Percentiles rank a stretch among this genome's conserved stretches.
These are phyloP conservation scores for Phymastichus coffea DNA, from an alignment of 1,140 invertebrate species.

Conservation along the genomic window DNA sequence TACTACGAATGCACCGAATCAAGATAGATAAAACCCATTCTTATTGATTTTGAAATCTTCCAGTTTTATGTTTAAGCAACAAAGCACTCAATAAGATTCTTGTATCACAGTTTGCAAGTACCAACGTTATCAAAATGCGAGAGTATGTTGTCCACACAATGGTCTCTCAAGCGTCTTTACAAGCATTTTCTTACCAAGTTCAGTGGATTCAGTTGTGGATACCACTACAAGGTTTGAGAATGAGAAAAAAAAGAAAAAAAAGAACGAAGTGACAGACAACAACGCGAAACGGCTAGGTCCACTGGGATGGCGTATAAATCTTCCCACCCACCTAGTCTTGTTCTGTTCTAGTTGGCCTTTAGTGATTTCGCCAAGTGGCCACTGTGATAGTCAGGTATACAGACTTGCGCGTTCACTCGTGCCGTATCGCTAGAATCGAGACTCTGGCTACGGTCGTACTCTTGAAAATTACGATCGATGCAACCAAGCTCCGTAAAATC, in stretches of 20 bases:
- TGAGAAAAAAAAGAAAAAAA: not conserved
- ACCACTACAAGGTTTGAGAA: too few species aligned
- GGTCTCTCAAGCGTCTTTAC: too few species aligned
- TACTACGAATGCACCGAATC: too few species aligned
- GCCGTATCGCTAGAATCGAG: not conserved
- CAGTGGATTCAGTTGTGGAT: too few species aligned
- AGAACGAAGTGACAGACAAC: not conserved
- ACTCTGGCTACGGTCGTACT: not conserved
- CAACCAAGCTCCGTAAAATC: conserved; percentile 5
- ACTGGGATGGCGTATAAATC: not conserved
- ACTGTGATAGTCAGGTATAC: not conserved
- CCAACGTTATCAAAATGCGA: too few species aligned
- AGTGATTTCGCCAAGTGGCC: conserved; percentile 6
- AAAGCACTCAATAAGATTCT: too few species aligned
- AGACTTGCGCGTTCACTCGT: not conserved
- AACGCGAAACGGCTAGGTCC: not conserved
- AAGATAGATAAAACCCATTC: too few species aligned
- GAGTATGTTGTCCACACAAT: too few species aligned
- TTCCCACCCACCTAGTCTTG: not conserved
- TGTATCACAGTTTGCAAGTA: too few species aligned
- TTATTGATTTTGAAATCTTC: too few species aligned
- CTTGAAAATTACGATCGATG: conserved; percentile 7
- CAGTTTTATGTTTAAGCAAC: too few species aligned
- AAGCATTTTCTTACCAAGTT: too few species aligned
- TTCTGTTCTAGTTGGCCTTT: not conserved